phyloP scores from a whole-genome alignment of 2,888 invertebrate genomes.

The Smittia sp. region DNA sequence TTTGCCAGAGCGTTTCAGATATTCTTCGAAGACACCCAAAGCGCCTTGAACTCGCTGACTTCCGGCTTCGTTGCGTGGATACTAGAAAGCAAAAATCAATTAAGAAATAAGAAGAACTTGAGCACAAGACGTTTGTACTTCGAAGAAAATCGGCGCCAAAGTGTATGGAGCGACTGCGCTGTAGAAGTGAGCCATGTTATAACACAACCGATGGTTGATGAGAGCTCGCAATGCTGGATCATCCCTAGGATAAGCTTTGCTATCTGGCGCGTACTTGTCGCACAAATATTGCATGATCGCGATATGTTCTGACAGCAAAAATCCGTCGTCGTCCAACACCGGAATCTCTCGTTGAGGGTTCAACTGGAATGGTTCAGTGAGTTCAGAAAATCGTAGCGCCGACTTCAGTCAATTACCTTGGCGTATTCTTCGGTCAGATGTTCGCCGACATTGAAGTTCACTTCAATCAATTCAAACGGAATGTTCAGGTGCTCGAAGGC shows the following conservation, averaged over 20 bases:
- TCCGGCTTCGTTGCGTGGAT: slow-evolving; percentile 64
- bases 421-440: slow-evolving; percentile 71
- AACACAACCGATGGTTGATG: slow-evolving; percentile 75
- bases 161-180: slow-evolving; percentile 64
- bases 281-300: slow-evolving; percentile 67
- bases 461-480: slow-evolving; percentile 63
- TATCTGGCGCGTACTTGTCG: slow-evolving; percentile 68
- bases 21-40: slow-evolving; percentile 65
- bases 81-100: slow-evolving; percentile 46
- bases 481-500: slow-evolving; percentile 63
- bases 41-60: slow-evolving; percentile 68
- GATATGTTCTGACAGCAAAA: slow-evolving; percentile 72
- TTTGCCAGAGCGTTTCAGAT: slow-evolving; percentile 60
- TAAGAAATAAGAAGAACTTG: background rate
- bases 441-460: slow-evolving; percentile 69
- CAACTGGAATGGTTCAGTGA: slow-evolving; percentile 54
- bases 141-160: slow-evolving; percentile 74
- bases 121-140: slow-evolving; percentile 46
- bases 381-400: slow-evolving; percentile 61
- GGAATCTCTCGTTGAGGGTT: slow-evolving; percentile 79
- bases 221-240: slow-evolving; percentile 63
- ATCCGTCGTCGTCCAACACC: slow-evolving; percentile 74
- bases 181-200: slow-evolving; percentile 74
- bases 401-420: slow-evolving; percentile 67
- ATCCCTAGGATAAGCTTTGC: slow-evolving; percentile 69